Base-by-base conservation (phyloP, 2,113 vertebrate species). In the Nycticebus coucang region DNA sequence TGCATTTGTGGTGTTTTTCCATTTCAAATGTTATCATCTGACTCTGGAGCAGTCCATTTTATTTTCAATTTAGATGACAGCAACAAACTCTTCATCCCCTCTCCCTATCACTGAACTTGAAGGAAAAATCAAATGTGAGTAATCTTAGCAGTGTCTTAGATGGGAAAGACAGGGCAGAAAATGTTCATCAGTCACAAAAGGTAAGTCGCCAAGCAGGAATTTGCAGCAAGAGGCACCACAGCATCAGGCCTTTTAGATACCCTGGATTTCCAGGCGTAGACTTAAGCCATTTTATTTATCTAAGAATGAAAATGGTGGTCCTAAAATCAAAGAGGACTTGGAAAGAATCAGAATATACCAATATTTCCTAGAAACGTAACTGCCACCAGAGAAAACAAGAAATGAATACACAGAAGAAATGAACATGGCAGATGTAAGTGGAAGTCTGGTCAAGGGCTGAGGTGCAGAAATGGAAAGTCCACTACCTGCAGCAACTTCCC, bases 1-100 rank as follows among this genome's bases (percentile, higher is more conserved):
- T 35, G 9, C 21, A 80, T 94, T 71, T 62, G 59, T 86, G 37
- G 64, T n/a, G 92, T 26, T 88, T 88, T 96, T 62, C 66, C 77
- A 86, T 59, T 80, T 78, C 96, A 95, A 96, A 97, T 87, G 14
- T 69, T 7, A 88, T 72, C 3, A 80, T 89, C 97, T 85, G 66
- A 21, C 19, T 80, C 0, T 80, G 55, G 35, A 93, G 28, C 80
- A 83, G 64, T 93, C 35, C 35, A 7, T 59, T 92, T 93, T 64
- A 50, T 72, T 92, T 95, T 87, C 50, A 0, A 94, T 84, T 95
- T 80, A n/a, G 13, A 74, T 35, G 10, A 53, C 26, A 91, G 82
- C 17, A 83, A 92, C 41, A 72, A 89, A 53, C 83, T 9, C 12
- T 80, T 64, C 7, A 83, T 9, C 85, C 18, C 4, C 8, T 62